Evolutionary conservation across 2,888 invertebrate species (phyloP), one percentile per base, ranked within the genome.

Genomic region (Pristionchus maxplancki): DNA sequence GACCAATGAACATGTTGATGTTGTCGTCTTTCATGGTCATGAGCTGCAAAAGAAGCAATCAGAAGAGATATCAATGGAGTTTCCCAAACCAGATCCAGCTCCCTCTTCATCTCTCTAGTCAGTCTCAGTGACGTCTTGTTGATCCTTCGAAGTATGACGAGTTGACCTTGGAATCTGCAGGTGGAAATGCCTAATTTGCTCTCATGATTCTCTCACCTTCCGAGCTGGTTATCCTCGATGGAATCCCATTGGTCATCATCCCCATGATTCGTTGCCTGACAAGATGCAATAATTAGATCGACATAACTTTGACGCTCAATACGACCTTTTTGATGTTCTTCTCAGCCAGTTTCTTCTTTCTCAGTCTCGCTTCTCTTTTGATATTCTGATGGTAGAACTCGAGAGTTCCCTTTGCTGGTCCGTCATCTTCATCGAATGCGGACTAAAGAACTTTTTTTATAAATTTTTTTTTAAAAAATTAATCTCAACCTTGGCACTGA

Each of bases 1-100:
- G 86, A 90, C 98, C 98, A 95, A 98, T 97, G 96, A 98, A 98
- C 89, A 97, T 97, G 96, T 98, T 98, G 91, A 98, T 96, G 95
- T 98, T 98, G 95, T 98, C 97, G 96, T 98, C 98, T 62, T 97
- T 89, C 86, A 88, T 89, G n/a, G 78, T 89, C 91, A 91, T 91
- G 88, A 91, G 67, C 91, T 91, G 82, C 67, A 90, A 88, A 48
- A 20, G 5, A 24, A 1, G 3, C 40, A 20, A 31, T 4, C 20
- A 20, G 20, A 6, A 31, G 15, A 2, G n/a, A 11, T 78, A 13
- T 53, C 24, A n/a, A n/a, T 13, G n/a, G 31, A 40, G 20, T 2
- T 2, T 58, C 9, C 3, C 81, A 11, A 11, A 90, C 91, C 89
- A 90, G 71, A 87, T 91, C 91, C 53, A 91, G 89, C 89, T 91